Evolutionary conservation across 2,888 invertebrate species (phyloP).

Genomic region (Cantharis lateralis): DNA sequence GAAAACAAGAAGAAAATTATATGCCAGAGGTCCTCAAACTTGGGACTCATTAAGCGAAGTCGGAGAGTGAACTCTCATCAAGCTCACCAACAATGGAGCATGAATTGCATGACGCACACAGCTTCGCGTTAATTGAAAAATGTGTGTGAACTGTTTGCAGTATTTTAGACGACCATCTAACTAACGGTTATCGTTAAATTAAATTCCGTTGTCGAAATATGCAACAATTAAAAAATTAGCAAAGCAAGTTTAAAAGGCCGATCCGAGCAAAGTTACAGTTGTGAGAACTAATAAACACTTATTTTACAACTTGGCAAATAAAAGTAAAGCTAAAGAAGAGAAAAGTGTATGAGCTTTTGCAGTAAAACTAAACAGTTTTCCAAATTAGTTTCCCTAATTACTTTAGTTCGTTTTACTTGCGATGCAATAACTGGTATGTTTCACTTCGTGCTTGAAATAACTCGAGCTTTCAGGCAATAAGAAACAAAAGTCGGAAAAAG

Average conservation of each 20-base stretch:
- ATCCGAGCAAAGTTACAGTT: not conserved
- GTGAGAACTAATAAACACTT: not conserved
- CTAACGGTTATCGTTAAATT: not conserved
- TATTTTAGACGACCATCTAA: not conserved
- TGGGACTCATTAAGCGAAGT: not conserved
- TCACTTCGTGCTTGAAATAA: not conserved
- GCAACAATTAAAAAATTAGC: not conserved
- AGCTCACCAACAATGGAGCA: conserved; percentile 10
- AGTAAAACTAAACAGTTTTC: not conserved
- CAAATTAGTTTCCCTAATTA: not conserved
- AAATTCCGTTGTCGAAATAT: not conserved
- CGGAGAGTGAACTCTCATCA: not conserved
- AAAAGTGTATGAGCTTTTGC: not conserved
- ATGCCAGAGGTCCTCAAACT: not conserved
- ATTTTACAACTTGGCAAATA: not conserved
- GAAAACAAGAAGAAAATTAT: not conserved
- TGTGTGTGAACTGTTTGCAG: conserved; percentile 17
- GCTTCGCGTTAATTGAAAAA: conserved; percentile 17
- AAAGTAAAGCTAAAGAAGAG: not conserved
- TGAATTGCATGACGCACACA: conserved; percentile 11
- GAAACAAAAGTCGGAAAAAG: not conserved
- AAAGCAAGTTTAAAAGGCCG: too few relatives aligned
- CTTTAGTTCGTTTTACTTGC: not conserved
- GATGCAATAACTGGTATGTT: not conserved
- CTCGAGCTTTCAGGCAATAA: not conserved